Conservation (phyloP, 2,113 vertebrate genomes). For the Colaptes auratus region DNA sequence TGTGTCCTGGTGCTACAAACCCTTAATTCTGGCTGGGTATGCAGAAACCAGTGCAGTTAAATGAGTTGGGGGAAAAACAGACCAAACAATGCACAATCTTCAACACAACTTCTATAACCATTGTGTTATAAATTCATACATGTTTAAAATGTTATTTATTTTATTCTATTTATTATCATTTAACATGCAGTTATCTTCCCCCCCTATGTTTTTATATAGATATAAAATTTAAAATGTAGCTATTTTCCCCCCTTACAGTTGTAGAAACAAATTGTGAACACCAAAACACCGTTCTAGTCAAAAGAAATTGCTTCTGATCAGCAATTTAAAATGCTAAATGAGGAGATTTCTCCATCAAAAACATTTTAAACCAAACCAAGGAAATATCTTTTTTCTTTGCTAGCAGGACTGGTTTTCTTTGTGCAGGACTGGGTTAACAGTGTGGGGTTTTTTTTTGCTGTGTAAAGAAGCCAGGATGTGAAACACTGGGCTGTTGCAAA, state of each 20-base stretch:
- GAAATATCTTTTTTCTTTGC: neutral
- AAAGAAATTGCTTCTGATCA: neutral
- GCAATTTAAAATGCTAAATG: constrained; percentile 32
- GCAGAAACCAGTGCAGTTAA: neutral
- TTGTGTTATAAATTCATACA: neutral
- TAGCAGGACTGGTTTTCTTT: no score
- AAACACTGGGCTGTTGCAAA: neutral
- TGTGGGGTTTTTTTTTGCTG: neutral
- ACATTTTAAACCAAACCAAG: neutral
- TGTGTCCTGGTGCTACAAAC: neutral
- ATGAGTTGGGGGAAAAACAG: neutral
- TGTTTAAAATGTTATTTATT: neutral
- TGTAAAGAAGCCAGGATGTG: neutral
- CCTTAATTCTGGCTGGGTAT: neutral
- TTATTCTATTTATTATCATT: neutral
- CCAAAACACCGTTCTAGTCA: neutral
- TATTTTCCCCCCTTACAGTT: neutral
- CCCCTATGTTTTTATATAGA: no score
- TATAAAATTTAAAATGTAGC: neutral
- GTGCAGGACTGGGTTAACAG: constrained; percentile 7
- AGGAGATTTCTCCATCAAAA: constrained; percentile 36
- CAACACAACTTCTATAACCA: neutral
- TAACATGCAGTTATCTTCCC: no score
- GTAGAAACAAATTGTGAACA: neutral
- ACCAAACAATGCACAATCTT: neutral